Evolutionary conservation across 1,140 invertebrate genomes (phyloP).

Genomic region (Trinorchestia longiramus): DNA sequence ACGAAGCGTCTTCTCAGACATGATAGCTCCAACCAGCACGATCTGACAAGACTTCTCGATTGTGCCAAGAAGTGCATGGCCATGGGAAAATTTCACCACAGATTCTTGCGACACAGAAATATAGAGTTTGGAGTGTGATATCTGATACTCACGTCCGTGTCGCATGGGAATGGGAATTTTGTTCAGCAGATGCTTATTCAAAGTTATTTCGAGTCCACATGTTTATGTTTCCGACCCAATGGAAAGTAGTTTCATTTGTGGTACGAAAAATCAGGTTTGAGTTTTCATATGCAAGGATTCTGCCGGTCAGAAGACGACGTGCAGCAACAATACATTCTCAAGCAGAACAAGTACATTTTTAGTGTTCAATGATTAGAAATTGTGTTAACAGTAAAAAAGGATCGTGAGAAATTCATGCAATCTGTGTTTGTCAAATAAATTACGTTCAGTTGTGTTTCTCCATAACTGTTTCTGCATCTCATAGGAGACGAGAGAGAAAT

Average conservation of each 20-base stretch:
- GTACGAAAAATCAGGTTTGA: neutral
- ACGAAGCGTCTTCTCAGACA: slow-evolving; percentile 42
- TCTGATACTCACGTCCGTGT: neutral
- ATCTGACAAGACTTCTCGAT: slow-evolving; percentile 53
- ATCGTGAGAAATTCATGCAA: neutral
- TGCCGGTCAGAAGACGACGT: neutral
- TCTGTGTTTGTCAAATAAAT: neutral
- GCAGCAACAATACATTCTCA: neutral
- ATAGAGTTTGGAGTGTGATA: slow-evolving; percentile 37
- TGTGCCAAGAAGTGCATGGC: slow-evolving; percentile 51
- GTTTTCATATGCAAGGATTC: neutral
- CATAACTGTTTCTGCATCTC: neutral
- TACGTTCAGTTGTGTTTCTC: neutral
- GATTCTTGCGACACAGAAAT: slow-evolving; percentile 35
- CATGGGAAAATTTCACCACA: slow-evolving; percentile 12
- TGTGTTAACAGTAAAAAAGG: neutral
- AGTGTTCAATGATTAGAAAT: neutral
- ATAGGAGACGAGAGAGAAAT: neutral
- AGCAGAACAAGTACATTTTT: neutral
- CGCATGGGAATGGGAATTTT: slow-evolving; percentile 38
- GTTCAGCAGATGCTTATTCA: slow-evolving; percentile 13
- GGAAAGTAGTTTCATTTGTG: neutral
- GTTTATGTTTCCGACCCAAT: neutral
- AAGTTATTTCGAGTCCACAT: neutral
- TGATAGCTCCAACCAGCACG: slow-evolving; percentile 53